Evolutionary conservation across 92 coral and sea anemone genomes (phyloP).

Genomic region (Epizoanthus stellaris): DNA sequence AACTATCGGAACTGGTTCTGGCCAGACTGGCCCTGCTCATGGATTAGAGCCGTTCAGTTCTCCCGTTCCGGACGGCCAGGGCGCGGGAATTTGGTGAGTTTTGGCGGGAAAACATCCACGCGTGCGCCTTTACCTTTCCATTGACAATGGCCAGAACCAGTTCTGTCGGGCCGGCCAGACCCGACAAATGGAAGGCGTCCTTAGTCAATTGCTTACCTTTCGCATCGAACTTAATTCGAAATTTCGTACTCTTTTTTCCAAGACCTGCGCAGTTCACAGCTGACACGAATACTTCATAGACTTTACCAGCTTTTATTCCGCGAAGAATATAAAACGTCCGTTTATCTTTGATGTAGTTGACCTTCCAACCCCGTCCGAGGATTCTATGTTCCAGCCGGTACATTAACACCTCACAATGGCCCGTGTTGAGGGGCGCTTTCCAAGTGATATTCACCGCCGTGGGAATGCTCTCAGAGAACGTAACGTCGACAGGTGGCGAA

Average conservation of each 20-base stretch:
- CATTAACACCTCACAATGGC: slow-evolving; percentile 77
- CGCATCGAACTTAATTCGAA: slow-evolving; percentile 59
- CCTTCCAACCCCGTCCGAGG: slow-evolving; percentile 67
- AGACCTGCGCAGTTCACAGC: slow-evolving; percentile 84
- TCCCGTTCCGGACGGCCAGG: too few species aligned
- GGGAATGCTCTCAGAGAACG: slow-evolving; percentile 55
- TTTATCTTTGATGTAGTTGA: slow-evolving; percentile 47
- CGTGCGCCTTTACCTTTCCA: too few species aligned
- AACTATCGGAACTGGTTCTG: too few species aligned
- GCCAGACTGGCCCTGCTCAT: too few species aligned
- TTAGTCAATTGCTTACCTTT: slow-evolving; percentile 53
- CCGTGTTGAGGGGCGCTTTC: slow-evolving; percentile 71
- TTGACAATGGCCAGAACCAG: too few species aligned
- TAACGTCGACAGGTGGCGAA: slow-evolving; percentile 71
- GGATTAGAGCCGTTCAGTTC: too few species aligned
- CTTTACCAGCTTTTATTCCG: slow-evolving; percentile 57
- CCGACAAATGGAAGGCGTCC: background rate
- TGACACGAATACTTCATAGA: slow-evolving; percentile 74
- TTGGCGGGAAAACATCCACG: too few species aligned
- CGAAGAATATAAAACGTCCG: slow-evolving; percentile 67
- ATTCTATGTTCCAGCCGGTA: slow-evolving; percentile 76
- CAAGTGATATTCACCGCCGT: slow-evolving; percentile 88
- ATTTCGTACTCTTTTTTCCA: slow-evolving; percentile 73
- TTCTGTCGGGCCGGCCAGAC: too few species aligned
- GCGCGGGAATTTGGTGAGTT: too few species aligned